phyloP scores from a whole-genome alignment of 2,113 vertebrate genomes.

The Boleophthalmus pectinirostris region DNA sequence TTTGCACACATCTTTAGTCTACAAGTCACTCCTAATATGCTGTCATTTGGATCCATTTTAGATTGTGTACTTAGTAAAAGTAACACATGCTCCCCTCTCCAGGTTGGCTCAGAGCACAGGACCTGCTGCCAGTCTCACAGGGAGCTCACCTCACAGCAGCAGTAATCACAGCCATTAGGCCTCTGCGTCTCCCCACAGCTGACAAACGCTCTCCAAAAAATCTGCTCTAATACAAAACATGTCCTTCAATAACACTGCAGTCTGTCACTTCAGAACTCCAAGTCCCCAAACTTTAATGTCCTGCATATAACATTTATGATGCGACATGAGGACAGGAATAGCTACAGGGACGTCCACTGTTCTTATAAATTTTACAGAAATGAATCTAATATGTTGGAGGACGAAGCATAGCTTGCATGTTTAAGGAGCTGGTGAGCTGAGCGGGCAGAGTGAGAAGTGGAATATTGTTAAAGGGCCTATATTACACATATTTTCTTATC shows the following conservation, averaged over 20 bases:
- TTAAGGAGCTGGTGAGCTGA: not conserved
- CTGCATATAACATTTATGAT: not conserved
- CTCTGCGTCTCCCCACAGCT: not conserved
- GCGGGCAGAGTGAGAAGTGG: not conserved
- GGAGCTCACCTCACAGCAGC: slow-evolving; percentile 1
- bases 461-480: not conserved
- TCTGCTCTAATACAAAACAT: not conserved
- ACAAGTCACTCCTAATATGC: not conserved
- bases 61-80: slow-evolving; percentile 24
- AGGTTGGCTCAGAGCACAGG: not conserved
- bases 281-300: slow-evolving; percentile 2
- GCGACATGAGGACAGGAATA: slow-evolving; percentile 14
- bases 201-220: not conserved
- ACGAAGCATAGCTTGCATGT: not conserved
- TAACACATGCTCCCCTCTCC: slow-evolving; percentile 3
- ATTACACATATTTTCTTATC: too few relatives aligned
- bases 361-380: slow-evolving; percentile 58
- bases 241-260: not conserved
- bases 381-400: slow-evolving; percentile 42
- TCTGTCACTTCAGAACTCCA: not conserved
- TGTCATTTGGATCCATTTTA: not conserved
- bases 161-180: slow-evolving; percentile 4
- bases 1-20: not conserved
- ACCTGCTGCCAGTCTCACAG: not conserved
- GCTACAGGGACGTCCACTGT: not conserved